Evolutionary conservation across 2,888 invertebrate genomes (phyloP), one percentile per base, ranked within the genome.

Genomic region (Thysanoteuthis rhombus): DNA sequence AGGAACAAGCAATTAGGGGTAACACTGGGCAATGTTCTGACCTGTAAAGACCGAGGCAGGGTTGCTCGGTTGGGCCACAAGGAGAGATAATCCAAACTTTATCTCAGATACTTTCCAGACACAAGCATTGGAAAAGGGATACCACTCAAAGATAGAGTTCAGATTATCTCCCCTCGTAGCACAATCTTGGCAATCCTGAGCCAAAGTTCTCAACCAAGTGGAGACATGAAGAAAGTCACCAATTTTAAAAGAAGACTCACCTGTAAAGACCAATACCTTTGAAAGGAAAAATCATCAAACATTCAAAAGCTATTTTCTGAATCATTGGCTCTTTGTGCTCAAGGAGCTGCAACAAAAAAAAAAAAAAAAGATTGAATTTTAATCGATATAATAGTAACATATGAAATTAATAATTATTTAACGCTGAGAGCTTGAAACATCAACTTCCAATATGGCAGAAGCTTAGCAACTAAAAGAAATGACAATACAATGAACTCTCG

Each of bases 281-380:
- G 95, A 98, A 98, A 96, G 98, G 98, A 97, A 99, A 99, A 0
- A 98, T 98, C 95, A 98, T 97, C 2, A 99, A 97, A 96, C 99
- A 99, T 96, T 98, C 98, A 90, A 99, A 97, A 0, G 99, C 98
- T 93, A 98, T 98, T 97, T 98, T 98, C 97, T 99, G 99, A 16
- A 99, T 97, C 0, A 98, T 98, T 0, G 98, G 97, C 97, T 98
- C 98, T 95, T 98, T 98, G 94, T 98, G 98, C 92, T 98, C 98
- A 22, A 99, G 97, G 93, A 99, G 98, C 96, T 99, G 98, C 96
- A 98, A 97, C 96, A 98, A 98, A n/a, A 98, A 97, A 93, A 93
- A 2, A 58, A 1, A 90, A 58, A 36, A 91, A 16, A 40, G 22
- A 28, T 28, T 39, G 8, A 90, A 90, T 90, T n/a, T n/a, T n/a